These are phyloP conservation scores for Vimba vimba DNA, from an alignment of 2,113 vertebrate species.

Conservation along the genomic window DNA sequence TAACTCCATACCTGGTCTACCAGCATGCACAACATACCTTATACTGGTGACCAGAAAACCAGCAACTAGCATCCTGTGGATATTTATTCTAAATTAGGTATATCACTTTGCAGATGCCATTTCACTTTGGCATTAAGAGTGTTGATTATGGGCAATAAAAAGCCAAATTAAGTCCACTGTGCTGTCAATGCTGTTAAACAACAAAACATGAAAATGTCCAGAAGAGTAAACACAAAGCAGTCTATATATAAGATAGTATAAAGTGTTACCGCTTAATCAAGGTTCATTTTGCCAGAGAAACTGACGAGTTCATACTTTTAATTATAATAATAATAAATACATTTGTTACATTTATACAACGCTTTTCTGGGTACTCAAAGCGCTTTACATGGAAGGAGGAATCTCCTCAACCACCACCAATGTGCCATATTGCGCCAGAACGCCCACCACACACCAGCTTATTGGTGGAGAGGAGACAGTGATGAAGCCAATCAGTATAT, in stretches of 20 bases:
- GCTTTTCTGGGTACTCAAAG: no score
- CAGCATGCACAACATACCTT: background rate
- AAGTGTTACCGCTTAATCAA: background rate
- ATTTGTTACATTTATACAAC: no score
- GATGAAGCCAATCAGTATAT: no score
- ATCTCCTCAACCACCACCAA: no score
- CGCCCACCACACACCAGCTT: no score
- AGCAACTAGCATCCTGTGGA: background rate
- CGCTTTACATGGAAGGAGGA: no score
- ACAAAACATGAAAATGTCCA: background rate
- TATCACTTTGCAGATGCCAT: no score
- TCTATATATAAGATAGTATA: background rate
- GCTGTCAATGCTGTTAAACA: background rate
- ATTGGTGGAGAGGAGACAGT: no score
- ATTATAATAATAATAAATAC: background rate
- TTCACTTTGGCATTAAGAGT: background rate
- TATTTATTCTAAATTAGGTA: no score
- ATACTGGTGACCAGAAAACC: background rate
- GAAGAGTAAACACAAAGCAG: background rate
- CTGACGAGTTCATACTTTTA: background rate
- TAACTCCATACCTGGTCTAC: background rate
- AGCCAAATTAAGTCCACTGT: background rate
- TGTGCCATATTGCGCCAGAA: no score
- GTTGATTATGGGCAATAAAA: background rate
- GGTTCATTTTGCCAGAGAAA: background rate